Conservation (phyloP, 2,113 vertebrate species). For the Azemiops feae region DNA sequence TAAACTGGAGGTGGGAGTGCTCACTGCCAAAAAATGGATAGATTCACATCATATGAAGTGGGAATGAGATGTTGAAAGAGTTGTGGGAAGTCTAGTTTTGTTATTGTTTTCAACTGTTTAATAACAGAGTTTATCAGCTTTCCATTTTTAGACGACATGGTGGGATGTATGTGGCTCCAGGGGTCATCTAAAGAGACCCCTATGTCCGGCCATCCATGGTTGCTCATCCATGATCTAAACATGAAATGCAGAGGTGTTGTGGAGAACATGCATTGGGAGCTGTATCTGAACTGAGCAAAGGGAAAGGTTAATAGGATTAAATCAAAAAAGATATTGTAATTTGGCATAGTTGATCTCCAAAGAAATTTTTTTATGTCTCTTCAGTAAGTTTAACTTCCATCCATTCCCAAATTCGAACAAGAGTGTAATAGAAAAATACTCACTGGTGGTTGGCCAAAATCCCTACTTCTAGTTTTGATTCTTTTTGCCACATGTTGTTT, state of each 20-base stretch:
- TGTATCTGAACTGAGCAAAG: neutral
- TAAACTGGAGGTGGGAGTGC: neutral
- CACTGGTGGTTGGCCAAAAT: slow-evolving; percentile 15
- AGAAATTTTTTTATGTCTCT: neutral
- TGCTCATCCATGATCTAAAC: neutral
- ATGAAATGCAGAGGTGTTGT: neutral
- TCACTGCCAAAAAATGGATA: neutral
- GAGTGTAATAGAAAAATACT: slow-evolving; percentile 9
- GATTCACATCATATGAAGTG: neutral
- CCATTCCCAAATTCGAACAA: neutral
- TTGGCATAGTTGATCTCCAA: slow-evolving; percentile 1
- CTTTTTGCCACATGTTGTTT: neutral
- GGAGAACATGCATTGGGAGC: neutral
- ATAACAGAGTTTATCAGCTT: neutral
- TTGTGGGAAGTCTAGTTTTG: neutral
- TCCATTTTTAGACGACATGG: neutral
- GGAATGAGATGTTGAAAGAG: neutral
- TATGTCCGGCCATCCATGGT: neutral
- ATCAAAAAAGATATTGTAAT: neutral
- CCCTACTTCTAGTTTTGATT: neutral
- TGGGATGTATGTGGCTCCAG: neutral
- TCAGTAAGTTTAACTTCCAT: neutral
- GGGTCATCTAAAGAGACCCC: neutral
- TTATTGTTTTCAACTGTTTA: neutral
- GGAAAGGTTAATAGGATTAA: neutral